Percentiles rank a stretch among this genome's conserved stretches.
These are phyloP conservation scores for Dinomys branickii DNA, from an alignment of 2,113 vertebrate genomes.

Conservation along the genomic window DNA sequence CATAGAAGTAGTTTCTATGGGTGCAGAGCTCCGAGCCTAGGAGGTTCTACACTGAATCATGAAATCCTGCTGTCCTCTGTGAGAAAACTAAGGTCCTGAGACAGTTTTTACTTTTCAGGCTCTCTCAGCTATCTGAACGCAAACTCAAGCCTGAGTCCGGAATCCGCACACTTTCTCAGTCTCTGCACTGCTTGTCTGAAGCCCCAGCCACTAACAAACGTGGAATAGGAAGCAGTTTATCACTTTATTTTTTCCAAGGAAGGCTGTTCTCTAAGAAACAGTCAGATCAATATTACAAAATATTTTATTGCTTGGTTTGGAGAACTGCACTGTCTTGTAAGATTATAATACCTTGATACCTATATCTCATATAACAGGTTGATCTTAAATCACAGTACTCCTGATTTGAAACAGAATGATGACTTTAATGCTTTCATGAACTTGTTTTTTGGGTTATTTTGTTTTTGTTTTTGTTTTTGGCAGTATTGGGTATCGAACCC, in stretches of 20 bases:
- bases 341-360: not conserved
- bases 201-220: not conserved
- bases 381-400: conserved; percentile 17
- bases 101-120: not conserved
- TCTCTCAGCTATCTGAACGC: not conserved
- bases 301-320: not conserved
- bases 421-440: not conserved
- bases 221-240: not conserved
- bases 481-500: not conserved
- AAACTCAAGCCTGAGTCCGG: not conserved
- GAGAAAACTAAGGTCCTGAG: not conserved
- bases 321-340: not conserved
- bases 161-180: not conserved
- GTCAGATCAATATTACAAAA: not conserved
- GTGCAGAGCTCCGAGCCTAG: not conserved
- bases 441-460: not conserved
- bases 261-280: conserved; percentile 5
- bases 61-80: not conserved
- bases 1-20: not conserved
- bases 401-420: not conserved
- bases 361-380: not conserved
- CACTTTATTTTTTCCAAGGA: conserved; percentile 16
- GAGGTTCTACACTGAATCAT: not conserved
- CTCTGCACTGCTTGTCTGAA: not conserved
- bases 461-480: not conserved